A percentile compares a stretch with the other conserved stretches of the same genome.
phyloP scores from a whole-genome alignment of 2,797 vertebrate species.

The Rhyacichthys aspro region DNA sequence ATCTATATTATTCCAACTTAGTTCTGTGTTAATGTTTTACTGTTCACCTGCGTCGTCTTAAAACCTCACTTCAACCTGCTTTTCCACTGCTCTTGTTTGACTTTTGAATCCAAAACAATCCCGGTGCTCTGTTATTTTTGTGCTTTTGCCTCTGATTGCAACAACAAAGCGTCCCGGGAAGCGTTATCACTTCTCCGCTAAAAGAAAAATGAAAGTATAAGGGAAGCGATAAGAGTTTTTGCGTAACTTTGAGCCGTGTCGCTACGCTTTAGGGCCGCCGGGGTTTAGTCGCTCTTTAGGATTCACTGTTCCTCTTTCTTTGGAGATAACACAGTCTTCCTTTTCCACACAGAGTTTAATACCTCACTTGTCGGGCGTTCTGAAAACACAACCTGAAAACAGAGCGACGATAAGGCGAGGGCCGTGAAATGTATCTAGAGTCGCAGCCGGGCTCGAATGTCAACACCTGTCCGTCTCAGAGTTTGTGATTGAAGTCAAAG shows the following conservation, averaged over 20 bases:
- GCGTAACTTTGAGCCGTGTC: background rate
- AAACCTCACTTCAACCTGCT: background rate
- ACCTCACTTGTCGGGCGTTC: background rate
- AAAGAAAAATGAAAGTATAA: constrained; percentile 11
- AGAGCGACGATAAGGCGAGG: background rate
- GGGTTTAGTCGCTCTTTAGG: background rate
- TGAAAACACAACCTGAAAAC: background rate
- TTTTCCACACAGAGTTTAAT: constrained; percentile 5
- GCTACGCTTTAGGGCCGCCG: background rate
- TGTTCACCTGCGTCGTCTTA: background rate
- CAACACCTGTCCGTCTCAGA: background rate
- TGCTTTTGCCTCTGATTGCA: background rate
- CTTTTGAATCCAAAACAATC: background rate
- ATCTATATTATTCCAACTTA: no score
- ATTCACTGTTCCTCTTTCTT: background rate
- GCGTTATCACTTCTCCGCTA: constrained; percentile 2
- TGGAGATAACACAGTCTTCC: constrained; percentile 5
- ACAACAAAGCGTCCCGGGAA: background rate
- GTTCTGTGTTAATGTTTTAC: no score
- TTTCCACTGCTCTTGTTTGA: background rate
- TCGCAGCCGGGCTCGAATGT: background rate
- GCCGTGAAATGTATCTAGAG: background rate
- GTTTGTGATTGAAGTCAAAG: background rate
- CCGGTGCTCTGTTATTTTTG: background rate
- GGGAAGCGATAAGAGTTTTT: background rate